phyloP scores from a whole-genome alignment of 2,797 vertebrate species.

The Protosalanx chinensis region DNA sequence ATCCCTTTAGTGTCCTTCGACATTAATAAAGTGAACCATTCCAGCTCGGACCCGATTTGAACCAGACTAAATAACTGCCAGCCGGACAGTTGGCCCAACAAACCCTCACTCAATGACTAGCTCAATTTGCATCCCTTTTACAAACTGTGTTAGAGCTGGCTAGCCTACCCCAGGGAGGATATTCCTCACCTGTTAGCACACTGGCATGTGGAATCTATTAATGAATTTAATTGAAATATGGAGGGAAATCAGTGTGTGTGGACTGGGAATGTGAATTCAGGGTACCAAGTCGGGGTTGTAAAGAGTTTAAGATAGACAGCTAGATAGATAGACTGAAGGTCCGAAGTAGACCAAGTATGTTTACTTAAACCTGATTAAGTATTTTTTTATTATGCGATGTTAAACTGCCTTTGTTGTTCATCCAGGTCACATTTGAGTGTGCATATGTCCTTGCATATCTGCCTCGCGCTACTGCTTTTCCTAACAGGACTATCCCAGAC shows the following conservation, averaged over 20 bases:
- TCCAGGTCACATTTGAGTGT: constrained; percentile 22
- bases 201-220: constrained; percentile 19
- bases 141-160: background rate
- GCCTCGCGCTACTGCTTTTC: constrained; percentile 70
- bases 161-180: background rate
- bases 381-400: background rate
- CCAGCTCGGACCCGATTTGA: too few relatives aligned
- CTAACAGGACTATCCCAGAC: background rate
- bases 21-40: too few relatives aligned
- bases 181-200: background rate
- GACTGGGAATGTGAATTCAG: background rate
- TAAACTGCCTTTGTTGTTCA: background rate
- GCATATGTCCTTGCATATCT: constrained; percentile 79
- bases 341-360: background rate
- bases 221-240: background rate
- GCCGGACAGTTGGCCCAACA: too few relatives aligned
- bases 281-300: constrained; percentile 5
- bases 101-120: background rate
- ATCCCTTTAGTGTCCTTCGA: too few relatives aligned
- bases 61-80: too few relatives aligned
- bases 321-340: background rate
- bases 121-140: background rate
- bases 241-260: background rate
- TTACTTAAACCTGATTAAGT: background rate
- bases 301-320: too few relatives aligned